phyloP scores from a whole-genome alignment of 1,140 invertebrate species.

The Cydia pomonella region DNA sequence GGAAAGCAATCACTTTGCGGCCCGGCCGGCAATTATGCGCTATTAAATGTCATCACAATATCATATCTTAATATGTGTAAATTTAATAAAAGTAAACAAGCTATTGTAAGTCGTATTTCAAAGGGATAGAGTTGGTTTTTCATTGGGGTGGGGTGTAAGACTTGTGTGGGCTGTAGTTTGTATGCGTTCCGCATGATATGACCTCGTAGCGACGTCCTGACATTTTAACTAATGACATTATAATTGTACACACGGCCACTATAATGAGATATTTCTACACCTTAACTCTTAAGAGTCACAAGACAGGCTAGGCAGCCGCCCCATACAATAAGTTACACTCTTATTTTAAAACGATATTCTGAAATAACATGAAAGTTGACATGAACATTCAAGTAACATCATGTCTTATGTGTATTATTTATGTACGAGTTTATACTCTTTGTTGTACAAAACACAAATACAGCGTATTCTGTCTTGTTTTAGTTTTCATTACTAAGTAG shows the following conservation, averaged over 20 bases:
- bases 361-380: too few species aligned
- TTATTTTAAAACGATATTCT: too few species aligned
- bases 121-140: background rate
- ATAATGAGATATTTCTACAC: conserved; percentile 15
- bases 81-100: background rate
- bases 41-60: conserved; percentile 31
- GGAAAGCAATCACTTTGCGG: conserved; percentile 18
- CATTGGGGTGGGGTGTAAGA: background rate
- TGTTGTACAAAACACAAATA: too few species aligned
- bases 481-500: too few species aligned
- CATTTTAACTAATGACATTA: conserved; percentile 50
- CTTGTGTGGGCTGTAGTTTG: conserved; percentile 17
- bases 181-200: conserved; percentile 34
- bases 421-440: too few species aligned
- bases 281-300: too few species aligned
- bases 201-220: conserved; percentile 44
- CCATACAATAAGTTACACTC: too few species aligned
- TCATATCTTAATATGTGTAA: conserved; percentile 19
- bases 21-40: background rate
- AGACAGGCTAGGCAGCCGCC: too few species aligned
- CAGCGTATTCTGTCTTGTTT: too few species aligned
- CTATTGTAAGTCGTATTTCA: background rate
- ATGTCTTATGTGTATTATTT: too few species aligned
- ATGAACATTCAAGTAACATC: too few species aligned
- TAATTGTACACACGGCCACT: conserved; percentile 43